phyloP scores from a whole-genome alignment of 2,113 vertebrate genomes.

The Gymnogyps californianus region DNA sequence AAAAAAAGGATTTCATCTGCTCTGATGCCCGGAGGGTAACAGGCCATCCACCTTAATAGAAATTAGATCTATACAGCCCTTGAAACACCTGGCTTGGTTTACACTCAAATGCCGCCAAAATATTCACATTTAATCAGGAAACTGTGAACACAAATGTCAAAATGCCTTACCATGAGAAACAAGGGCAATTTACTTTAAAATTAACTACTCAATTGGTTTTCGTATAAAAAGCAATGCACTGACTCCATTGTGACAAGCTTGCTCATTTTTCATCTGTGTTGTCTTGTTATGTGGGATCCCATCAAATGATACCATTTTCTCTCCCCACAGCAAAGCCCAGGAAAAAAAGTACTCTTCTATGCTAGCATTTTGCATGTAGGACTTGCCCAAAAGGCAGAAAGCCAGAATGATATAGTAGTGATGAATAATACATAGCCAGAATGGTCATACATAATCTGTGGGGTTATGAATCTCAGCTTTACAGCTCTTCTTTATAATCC shows the following conservation, averaged over 20 bases:
- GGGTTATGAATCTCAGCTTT: not conserved
- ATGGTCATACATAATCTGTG: not conserved
- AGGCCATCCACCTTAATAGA: not conserved
- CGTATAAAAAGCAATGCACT: not conserved
- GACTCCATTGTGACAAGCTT: not conserved
- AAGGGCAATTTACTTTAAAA: constrained; percentile 47
- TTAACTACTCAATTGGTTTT: constrained; percentile 34
- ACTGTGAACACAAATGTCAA: constrained; percentile 34
- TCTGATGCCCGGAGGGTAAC: not conserved
- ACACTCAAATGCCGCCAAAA: constrained; percentile 25
- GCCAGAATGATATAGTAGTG: not conserved
- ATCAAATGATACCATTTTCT: not conserved
- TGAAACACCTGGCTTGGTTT: constrained; percentile 7
- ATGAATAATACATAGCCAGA: not conserved
- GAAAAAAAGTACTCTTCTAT: not conserved
- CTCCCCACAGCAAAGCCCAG: not conserved
- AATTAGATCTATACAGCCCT: not conserved
- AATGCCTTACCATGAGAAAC: not conserved
- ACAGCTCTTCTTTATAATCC: not conserved
- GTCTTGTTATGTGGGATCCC: not conserved
- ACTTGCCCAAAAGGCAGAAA: constrained; percentile 7
- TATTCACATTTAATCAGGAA: not conserved
- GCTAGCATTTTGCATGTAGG: not conserved
- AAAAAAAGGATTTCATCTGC: not conserved
- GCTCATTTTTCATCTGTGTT: constrained; percentile 16